Conservation (phyloP, 2,797 vertebrate genomes). For the Siniperca obscura region DNA sequence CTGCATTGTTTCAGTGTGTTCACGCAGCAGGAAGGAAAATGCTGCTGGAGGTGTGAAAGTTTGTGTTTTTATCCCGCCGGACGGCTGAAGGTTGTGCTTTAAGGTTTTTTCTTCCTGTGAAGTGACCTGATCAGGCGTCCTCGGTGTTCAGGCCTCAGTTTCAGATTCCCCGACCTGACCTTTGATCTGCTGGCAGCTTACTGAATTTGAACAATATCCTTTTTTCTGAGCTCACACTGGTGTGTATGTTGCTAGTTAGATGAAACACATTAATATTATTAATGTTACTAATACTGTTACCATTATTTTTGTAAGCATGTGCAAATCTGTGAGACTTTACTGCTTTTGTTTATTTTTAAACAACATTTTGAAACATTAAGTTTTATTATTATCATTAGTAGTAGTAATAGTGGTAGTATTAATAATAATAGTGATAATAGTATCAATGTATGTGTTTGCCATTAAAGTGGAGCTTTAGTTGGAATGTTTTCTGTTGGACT, state of each 20-base stretch:
- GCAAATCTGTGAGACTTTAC: background rate
- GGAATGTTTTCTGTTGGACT: constrained; percentile 12
- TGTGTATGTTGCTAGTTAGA: too few relatives aligned
- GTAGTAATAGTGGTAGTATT: background rate
- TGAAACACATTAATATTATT: too few relatives aligned
- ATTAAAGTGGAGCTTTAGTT: background rate
- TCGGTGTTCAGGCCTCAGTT: too few relatives aligned
- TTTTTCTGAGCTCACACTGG: too few relatives aligned
- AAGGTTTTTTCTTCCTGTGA: too few relatives aligned
- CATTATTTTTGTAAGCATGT: too few relatives aligned
- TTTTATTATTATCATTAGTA: background rate
- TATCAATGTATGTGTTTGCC: background rate
- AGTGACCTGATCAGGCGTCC: background rate
- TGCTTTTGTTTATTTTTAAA: background rate
- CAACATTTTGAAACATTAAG: too few relatives aligned
- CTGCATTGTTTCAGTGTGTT: constrained; percentile 20
- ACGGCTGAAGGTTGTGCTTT: background rate
- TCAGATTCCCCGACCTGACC: too few relatives aligned
- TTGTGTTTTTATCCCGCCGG: background rate
- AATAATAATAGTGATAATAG: background rate
- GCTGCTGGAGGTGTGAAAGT: constrained; percentile 24
- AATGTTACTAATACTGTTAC: too few relatives aligned
- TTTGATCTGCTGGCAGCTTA: too few relatives aligned
- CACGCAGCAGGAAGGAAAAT: background rate
- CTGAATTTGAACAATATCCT: too few relatives aligned